phyloP scores from a whole-genome alignment of 1,140 invertebrate species.

The Babylonia areolata region DNA sequence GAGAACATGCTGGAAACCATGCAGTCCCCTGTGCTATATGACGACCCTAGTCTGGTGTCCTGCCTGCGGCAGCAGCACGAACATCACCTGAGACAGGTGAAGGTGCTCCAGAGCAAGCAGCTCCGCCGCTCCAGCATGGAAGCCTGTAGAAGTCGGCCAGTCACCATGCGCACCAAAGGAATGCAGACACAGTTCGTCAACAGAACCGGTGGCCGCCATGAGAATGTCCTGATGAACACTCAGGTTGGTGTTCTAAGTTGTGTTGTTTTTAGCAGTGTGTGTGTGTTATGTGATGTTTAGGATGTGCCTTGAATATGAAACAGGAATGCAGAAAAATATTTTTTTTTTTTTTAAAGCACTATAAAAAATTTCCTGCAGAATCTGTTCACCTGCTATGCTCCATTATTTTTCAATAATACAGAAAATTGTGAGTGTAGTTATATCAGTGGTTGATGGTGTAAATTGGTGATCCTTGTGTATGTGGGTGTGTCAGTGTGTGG shows the following conservation, averaged over 20 bases:
- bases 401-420: too few relatives aligned
- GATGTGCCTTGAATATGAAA: too few relatives aligned
- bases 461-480: too few relatives aligned
- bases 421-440: too few relatives aligned
- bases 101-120: conserved; percentile 48
- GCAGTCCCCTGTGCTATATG: conserved; percentile 2
- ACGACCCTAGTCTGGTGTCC: conserved; percentile 3
- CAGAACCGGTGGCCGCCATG: background rate
- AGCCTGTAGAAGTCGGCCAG: conserved; percentile 36
- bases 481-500: too few relatives aligned
- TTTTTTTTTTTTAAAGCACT: too few relatives aligned
- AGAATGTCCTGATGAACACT: conserved; percentile 19
- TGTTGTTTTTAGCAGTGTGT: too few relatives aligned
- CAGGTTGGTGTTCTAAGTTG: conserved; percentile 17
- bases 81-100: conserved; percentile 53
- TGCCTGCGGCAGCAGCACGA: conserved; percentile 55
- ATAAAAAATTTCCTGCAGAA: too few relatives aligned
- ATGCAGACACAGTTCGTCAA: conserved; percentile 47
- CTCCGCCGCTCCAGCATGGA: conserved; percentile 38
- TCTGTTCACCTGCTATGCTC: too few relatives aligned
- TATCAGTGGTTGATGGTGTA: too few relatives aligned
- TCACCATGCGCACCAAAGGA: conserved; percentile 36
- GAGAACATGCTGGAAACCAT: conserved; percentile 8
- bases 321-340: too few relatives aligned
- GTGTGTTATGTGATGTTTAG: too few relatives aligned